These are phyloP conservation scores for Oxygymnocypris stewartii DNA, from an alignment of 2,113 vertebrate genomes.

Conservation along the genomic window DNA sequence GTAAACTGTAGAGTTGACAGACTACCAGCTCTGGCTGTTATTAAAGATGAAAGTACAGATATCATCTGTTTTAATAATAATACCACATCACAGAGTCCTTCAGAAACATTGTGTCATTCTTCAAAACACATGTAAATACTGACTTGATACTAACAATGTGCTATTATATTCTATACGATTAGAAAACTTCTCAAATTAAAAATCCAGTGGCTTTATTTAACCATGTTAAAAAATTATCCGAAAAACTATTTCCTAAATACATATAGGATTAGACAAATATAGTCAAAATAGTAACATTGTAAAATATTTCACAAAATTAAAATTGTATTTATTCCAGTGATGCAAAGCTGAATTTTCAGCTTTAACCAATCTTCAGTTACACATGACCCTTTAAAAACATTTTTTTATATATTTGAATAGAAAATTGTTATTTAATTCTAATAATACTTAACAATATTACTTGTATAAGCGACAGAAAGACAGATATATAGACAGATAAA, in stretches of 20 bases:
- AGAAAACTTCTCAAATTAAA: too few species aligned
- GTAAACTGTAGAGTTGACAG: not conserved
- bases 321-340: not conserved
- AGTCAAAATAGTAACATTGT: not conserved
- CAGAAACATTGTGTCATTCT: not conserved
- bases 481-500: too few species aligned
- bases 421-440: not conserved
- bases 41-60: conserved; percentile 1
- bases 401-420: not conserved
- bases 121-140: too few species aligned
- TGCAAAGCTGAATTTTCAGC: not conserved
- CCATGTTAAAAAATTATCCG: too few species aligned
- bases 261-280: not conserved
- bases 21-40: too few species aligned
- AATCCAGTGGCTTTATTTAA: too few species aligned
- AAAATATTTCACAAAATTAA: not conserved
- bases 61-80: not conserved
- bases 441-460: not conserved
- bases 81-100: not conserved
- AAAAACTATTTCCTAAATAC: too few species aligned
- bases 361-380: not conserved
- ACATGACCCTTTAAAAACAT: not conserved
- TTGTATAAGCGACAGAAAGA: too few species aligned
- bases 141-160: too few species aligned
- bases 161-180: too few species aligned